Evolutionary conservation across 2,888 invertebrate species (phyloP).

Genomic region (Drosophila mimica): DNA sequence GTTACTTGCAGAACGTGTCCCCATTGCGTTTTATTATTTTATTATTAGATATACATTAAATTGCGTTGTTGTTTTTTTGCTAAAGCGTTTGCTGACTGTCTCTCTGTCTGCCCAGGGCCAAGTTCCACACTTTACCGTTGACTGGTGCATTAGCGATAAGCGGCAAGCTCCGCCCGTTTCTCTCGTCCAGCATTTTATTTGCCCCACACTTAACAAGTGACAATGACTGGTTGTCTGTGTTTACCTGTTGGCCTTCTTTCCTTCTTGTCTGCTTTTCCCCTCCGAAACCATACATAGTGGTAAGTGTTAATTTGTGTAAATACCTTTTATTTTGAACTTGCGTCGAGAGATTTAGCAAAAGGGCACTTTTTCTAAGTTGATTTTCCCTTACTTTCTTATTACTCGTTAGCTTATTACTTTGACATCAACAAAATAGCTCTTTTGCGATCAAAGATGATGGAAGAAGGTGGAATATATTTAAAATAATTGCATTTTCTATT

Average conservation of each 20-base stretch:
- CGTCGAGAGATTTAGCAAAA: not conserved
- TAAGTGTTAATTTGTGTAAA: conserved; percentile 59
- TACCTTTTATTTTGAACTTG: conserved; percentile 27
- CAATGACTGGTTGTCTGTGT: conserved; percentile 62
- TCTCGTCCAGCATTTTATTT: conserved; percentile 34
- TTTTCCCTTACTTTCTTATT: not conserved
- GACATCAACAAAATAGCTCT: not conserved
- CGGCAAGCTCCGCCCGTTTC: not conserved
- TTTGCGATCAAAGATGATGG: not conserved
- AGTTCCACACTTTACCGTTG: conserved; percentile 14
- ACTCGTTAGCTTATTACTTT: not conserved
- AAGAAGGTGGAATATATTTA: not conserved
- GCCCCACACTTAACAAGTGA: conserved; percentile 53
- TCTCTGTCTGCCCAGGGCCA: conserved; percentile 20
- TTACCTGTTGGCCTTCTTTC: conserved; percentile 26
- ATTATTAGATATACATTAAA: conserved; percentile 49
- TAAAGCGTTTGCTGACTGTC: conserved; percentile 22
- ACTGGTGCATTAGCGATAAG: conserved; percentile 36
- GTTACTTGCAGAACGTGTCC: conserved; percentile 8
- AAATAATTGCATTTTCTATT: conserved; percentile 20
- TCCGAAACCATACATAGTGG: conserved; percentile 17
- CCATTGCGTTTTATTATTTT: conserved; percentile 34
- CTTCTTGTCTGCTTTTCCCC: not conserved
- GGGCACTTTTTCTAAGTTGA: not conserved
- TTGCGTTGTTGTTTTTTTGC: conserved; percentile 22